Evolutionary conservation across 2,797 vertebrate genomes (phyloP).

Genomic region (Caiman crocodilus): DNA sequence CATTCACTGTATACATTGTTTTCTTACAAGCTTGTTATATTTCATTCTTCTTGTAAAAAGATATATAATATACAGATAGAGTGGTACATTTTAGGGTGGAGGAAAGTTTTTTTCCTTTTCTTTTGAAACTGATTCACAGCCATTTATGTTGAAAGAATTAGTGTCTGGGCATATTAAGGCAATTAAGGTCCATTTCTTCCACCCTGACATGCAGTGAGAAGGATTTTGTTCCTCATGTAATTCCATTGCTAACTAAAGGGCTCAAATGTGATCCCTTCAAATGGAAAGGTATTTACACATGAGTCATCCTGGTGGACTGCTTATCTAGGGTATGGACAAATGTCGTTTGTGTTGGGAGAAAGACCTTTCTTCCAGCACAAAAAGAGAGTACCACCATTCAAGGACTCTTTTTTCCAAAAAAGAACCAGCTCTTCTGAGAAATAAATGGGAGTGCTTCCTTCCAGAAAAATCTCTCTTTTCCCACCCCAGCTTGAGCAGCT

Average conservation of each 20-base stretch:
- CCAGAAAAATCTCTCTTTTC: too few relatives aligned
- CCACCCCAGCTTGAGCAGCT: too few relatives aligned
- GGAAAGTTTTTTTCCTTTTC: background rate
- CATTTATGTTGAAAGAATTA: constrained; percentile 32
- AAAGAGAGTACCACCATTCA: too few relatives aligned
- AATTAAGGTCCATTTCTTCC: background rate
- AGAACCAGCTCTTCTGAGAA: too few relatives aligned
- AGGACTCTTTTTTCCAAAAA: too few relatives aligned
- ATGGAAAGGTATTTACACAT: background rate
- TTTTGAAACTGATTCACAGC: constrained; percentile 7
- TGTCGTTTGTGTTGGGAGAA: too few relatives aligned
- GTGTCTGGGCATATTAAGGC: background rate
- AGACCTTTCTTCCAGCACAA: too few relatives aligned
- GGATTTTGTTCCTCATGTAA: background rate
- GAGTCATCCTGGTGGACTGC: background rate
- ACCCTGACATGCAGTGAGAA: background rate
- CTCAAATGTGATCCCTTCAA: background rate
- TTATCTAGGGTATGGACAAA: background rate
- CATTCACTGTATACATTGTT: background rate
- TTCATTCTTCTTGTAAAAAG: background rate
- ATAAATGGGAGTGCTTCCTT: too few relatives aligned
- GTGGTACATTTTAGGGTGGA: constrained; percentile 23
- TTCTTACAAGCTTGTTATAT: background rate
- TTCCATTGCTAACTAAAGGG: background rate
- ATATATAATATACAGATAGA: background rate